phyloP scores from a whole-genome alignment of 2,113 vertebrate species.

The Pycnonotus jocosus region DNA sequence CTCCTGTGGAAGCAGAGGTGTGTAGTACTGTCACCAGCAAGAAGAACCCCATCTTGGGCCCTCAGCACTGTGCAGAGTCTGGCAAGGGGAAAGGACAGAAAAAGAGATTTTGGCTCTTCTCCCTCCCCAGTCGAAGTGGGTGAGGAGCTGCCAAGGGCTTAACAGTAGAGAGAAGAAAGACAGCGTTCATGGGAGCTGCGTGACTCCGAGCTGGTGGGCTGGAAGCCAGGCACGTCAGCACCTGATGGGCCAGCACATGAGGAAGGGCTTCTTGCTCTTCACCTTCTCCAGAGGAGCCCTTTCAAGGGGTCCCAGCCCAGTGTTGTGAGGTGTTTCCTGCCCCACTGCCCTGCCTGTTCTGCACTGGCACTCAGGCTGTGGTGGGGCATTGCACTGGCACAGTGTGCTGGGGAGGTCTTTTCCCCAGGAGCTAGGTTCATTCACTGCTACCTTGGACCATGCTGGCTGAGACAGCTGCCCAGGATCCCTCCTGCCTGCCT shows the following conservation, averaged over 20 bases:
- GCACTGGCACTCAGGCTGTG: no score
- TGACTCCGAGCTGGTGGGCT: background rate
- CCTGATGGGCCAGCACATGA: background rate
- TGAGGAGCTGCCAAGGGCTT: constrained; percentile 8
- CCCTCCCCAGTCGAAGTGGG: rapidly evolving
- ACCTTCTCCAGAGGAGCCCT: background rate
- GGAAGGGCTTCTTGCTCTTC: background rate
- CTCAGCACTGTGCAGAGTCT: background rate
- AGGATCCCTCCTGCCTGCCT: background rate
- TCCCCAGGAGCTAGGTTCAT: background rate
- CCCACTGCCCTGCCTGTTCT: background rate
- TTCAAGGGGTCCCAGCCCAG: background rate
- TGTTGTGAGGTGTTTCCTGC: background rate
- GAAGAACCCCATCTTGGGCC: background rate
- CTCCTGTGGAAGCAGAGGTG: background rate
- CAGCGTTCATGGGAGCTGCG: background rate
- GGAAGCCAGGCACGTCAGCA: constrained; percentile 43
- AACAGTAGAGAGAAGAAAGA: constrained; percentile 18
- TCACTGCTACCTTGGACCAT: background rate
- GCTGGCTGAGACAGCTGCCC: background rate
- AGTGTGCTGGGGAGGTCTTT: background rate
- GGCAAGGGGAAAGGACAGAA: background rate
- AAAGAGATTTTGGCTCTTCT: background rate
- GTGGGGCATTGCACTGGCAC: background rate
- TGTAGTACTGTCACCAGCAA: background rate